phyloP scores from a whole-genome alignment of 1,140 invertebrate species.

The Pinna nobilis region DNA sequence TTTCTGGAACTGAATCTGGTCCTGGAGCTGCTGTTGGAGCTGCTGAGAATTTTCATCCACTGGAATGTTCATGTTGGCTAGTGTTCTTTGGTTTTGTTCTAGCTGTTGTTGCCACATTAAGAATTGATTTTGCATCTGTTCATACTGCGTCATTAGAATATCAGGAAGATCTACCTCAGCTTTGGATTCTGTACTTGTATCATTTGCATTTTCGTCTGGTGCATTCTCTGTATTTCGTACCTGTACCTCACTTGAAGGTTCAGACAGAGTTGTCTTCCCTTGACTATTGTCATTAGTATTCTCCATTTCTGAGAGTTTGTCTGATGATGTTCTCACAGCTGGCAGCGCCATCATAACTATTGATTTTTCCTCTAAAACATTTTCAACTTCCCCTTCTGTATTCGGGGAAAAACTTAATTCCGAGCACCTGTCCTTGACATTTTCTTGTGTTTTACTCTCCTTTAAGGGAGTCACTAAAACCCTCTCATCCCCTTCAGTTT shows the following conservation, averaged over 20 bases:
- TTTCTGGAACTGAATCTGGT: conserved; percentile 62
- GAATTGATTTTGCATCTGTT: conserved; percentile 57
- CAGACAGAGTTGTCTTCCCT: neutral
- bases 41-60: conserved; percentile 40
- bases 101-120: conserved; percentile 63
- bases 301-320: conserved; percentile 5
- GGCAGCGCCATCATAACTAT: conserved; percentile 56
- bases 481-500: conserved; percentile 8
- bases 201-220: neutral
- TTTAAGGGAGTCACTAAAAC: conserved; percentile 11
- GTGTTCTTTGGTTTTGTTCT: conserved; percentile 56
- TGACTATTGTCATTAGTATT: conserved; percentile 9
- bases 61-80: conserved; percentile 36
- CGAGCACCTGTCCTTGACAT: conserved; percentile 47
- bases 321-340: conserved; percentile 22
- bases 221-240: neutral
- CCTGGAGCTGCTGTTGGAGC: conserved; percentile 53
- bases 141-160: conserved; percentile 47
- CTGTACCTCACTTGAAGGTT: conserved; percentile 6
- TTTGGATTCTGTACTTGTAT: neutral
- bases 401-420: conserved; percentile 51
- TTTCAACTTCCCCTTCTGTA: conserved; percentile 54
- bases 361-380: conserved; percentile 59
- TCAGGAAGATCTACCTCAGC: conserved; percentile 27
- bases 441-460: conserved; percentile 16